Evolutionary conservation across 2,113 vertebrate species (phyloP).

Genomic region (Dendropsophus ebraccatus): DNA sequence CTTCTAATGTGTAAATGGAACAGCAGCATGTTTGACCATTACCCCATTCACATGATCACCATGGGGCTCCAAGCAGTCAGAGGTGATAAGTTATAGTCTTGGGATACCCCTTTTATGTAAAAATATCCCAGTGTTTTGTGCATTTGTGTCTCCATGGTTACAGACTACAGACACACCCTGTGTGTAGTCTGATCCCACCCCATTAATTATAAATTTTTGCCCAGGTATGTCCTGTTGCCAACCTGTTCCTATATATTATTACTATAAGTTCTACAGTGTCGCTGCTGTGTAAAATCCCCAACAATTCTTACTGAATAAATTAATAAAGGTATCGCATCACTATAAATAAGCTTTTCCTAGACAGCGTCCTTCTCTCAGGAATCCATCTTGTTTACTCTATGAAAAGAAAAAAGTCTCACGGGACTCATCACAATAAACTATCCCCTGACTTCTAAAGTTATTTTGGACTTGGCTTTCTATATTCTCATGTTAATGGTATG

Average conservation of each 20-base stretch:
- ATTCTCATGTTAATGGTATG: slow-evolving; percentile 46
- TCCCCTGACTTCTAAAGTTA: slow-evolving; percentile 44
- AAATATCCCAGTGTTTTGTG: too few species aligned
- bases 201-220: neutral
- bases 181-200: too few species aligned
- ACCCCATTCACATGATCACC: too few species aligned
- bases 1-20: too few species aligned
- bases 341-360: slow-evolving; percentile 24
- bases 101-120: too few species aligned
- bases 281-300: neutral
- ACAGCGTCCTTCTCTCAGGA: slow-evolving; percentile 2
- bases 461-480: slow-evolving; percentile 41
- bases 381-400: slow-evolving; percentile 18
- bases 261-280: neutral
- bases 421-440: slow-evolving; percentile 21
- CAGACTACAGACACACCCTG: too few species aligned
- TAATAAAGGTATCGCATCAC: neutral
- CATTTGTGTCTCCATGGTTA: too few species aligned
- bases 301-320: neutral
- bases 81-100: too few species aligned
- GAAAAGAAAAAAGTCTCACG: slow-evolving; percentile 1
- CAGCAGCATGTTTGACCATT: too few species aligned
- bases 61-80: too few species aligned
- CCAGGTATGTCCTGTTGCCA: neutral
- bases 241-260: neutral